Percentiles rank a stretch among this genome's conserved stretches.
These are phyloP conservation scores for Cerastis leucographa DNA, from an alignment of 2,888 invertebrate species.

Conservation along the genomic window DNA sequence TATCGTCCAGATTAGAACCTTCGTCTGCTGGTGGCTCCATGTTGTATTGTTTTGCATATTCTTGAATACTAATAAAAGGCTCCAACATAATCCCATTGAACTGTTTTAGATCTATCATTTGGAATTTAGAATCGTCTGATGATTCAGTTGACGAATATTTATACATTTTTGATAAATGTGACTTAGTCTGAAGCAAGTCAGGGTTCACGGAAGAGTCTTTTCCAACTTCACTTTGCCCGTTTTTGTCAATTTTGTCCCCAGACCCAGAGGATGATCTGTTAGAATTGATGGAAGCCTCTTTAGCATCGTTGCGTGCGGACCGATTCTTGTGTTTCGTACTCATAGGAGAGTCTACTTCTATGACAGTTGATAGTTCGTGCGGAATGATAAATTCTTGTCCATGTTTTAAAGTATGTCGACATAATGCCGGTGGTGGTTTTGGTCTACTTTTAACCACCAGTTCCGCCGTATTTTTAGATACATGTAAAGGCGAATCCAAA, in stretches of 20 bases:
- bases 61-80: constrained; percentile 86
- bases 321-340: constrained; percentile 86
- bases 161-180: constrained; percentile 56
- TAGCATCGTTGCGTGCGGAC: constrained; percentile 73
- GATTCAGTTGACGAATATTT: constrained; percentile 73
- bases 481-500: constrained; percentile 52
- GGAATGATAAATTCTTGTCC: constrained; percentile 80
- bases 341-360: constrained; percentile 93
- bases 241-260: constrained; percentile 48
- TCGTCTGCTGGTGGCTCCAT: constrained; percentile 83
- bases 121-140: constrained; percentile 81
- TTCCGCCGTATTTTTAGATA: constrained; percentile 58
- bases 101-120: constrained; percentile 86
- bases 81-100: constrained; percentile 88
- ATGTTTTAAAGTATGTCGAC: constrained; percentile 81
- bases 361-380: constrained; percentile 93
- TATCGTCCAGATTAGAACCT: constrained; percentile 82
- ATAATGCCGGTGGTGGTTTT: constrained; percentile 86
- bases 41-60: constrained; percentile 88
- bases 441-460: constrained; percentile 72
- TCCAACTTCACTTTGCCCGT: constrained; percentile 41
- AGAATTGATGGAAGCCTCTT: constrained; percentile 67
- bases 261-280: constrained; percentile 55
- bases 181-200: constrained; percentile 75
- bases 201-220: constrained; percentile 67